Conservation (phyloP, 2,113 vertebrate species). For the Mesembrinibis cayennensis region DNA sequence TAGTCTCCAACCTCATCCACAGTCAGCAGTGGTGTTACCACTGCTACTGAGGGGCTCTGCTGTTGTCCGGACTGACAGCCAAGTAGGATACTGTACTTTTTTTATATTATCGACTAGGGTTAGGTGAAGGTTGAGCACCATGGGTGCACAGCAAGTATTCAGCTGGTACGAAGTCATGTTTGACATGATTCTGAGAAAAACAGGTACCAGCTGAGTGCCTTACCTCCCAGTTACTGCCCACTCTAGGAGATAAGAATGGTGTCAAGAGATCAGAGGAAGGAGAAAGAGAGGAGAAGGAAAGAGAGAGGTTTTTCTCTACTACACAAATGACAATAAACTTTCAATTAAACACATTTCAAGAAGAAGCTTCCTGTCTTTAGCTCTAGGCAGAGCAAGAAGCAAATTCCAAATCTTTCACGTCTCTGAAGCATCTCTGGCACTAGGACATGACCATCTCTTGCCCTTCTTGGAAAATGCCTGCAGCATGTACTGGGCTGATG, state of each 20-base stretch:
- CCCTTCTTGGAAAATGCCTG: neutral
- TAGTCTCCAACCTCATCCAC: neutral
- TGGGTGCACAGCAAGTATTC: neutral
- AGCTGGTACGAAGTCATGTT: neutral
- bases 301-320: neutral
- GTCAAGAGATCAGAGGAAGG: neutral
- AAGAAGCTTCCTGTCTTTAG: neutral
- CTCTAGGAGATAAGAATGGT: neutral
- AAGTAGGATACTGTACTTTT: neutral
- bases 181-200: neutral
- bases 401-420: neutral
- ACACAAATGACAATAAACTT: neutral
- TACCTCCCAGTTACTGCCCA: neutral
- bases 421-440: rapidly evolving
- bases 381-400: neutral
- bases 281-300: neutral
- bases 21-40: neutral
- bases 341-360: neutral
- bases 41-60: neutral
- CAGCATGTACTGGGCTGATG: neutral
- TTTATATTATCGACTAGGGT: neutral
- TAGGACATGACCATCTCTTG: neutral
- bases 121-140: neutral
- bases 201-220: neutral
- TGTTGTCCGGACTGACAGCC: neutral